These are phyloP conservation scores for Peromyscus polionotus DNA, from an alignment of 2,113 vertebrate species.

Conservation along the genomic window DNA sequence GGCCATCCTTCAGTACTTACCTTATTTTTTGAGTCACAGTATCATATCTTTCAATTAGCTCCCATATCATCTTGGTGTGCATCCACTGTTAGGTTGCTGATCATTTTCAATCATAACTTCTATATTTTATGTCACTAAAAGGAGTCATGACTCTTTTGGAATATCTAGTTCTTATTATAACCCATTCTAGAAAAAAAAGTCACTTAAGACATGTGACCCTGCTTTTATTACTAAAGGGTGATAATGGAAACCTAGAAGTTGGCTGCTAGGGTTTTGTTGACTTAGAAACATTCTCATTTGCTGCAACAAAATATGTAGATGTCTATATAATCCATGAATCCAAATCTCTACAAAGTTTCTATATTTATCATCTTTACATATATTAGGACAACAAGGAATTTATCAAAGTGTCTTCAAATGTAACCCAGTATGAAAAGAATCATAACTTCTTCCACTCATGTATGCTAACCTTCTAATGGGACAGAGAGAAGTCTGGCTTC, in stretches of 20 bases:
- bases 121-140: not conserved
- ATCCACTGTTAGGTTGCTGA: not conserved
- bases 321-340: not conserved
- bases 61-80: not conserved
- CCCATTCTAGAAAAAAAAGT: not conserved
- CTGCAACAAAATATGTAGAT: not conserved
- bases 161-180: not conserved
- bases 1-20: not conserved
- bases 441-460: not conserved
- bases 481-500: not conserved
- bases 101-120: not conserved
- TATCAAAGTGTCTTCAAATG: not conserved
- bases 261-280: not conserved
- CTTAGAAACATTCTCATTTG: not conserved
- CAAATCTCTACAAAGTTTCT: not conserved
- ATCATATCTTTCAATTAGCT: not conserved
- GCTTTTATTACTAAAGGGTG: not conserved
- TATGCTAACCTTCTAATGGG: not conserved
- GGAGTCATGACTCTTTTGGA: not conserved
- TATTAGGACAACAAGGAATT: not conserved
- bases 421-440: not conserved
- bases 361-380: not conserved
- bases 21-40: not conserved
- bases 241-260: not conserved
- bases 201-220: not conserved